Conservation (phyloP, 2,113 vertebrate genomes). For the Serilophus lunatus region DNA sequence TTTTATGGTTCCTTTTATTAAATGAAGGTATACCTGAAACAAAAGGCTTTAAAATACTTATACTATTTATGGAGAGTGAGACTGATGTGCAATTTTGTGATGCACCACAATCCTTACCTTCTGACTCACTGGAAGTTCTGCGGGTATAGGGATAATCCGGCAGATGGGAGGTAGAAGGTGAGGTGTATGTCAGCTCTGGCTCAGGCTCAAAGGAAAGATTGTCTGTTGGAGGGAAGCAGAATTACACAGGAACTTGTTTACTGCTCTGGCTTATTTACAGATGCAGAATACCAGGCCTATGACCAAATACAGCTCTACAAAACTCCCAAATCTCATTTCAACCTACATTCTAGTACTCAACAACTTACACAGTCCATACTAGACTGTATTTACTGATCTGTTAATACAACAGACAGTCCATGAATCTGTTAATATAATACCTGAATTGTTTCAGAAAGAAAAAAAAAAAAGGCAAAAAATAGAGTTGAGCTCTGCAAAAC, state of each 20-base stretch:
- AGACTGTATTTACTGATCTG: background rate
- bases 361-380: background rate
- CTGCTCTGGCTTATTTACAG: background rate
- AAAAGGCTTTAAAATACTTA: background rate
- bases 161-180: background rate
- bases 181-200: background rate
- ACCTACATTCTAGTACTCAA: background rate
- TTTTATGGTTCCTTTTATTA: background rate
- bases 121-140: background rate
- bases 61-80: background rate
- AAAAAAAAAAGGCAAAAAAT: background rate
- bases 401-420: background rate
- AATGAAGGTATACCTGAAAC: background rate
- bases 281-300: background rate
- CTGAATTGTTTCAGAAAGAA: background rate
- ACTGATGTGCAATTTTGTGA: background rate
- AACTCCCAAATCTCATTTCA: background rate
- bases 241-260: background rate
- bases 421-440: background rate
- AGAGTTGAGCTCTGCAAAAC: background rate
- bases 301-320: background rate
- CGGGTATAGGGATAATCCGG: background rate
- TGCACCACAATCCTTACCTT: conserved; percentile 44
- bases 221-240: conserved; percentile 42
- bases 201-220: conserved; percentile 60